phyloP scores from a whole-genome alignment of 2,113 vertebrate genomes.

The Todiramphus saurophagus region DNA sequence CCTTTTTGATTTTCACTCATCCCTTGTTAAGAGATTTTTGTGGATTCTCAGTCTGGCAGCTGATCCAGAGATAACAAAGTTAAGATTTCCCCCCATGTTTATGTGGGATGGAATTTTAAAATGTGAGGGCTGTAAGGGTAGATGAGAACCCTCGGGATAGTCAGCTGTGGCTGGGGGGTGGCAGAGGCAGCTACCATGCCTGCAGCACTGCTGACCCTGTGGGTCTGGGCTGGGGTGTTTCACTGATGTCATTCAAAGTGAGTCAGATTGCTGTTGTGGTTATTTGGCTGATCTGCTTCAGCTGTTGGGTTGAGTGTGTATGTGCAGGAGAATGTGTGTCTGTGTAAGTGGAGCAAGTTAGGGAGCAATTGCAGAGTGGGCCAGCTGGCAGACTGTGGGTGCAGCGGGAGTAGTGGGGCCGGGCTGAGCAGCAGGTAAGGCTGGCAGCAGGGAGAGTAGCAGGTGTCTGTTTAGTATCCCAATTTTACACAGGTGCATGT shows the following conservation, averaged over 20 bases:
- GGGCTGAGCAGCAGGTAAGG: background rate
- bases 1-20: background rate
- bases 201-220: rapidly evolving
- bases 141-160: background rate
- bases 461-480: background rate
- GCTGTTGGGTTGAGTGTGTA: background rate
- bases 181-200: rapidly evolving
- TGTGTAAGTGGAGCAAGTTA: background rate
- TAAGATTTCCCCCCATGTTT: background rate
- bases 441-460: background rate
- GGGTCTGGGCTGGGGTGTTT: background rate
- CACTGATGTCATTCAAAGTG: background rate
- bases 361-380: background rate
- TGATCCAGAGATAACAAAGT: background rate
- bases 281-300: background rate
- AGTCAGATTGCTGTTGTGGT: background rate
- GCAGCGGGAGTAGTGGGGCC: background rate
- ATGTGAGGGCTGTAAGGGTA: background rate
- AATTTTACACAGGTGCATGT: background rate
- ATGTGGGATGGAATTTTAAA: background rate
- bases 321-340: rapidly evolving
- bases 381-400: background rate
- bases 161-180: rapidly evolving
- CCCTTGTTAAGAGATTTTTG: background rate
- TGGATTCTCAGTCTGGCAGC: background rate